These are phyloP conservation scores for Stenoptilia bipunctidactyla DNA, from an alignment of 2,888 invertebrate genomes.

Conservation along the genomic window DNA sequence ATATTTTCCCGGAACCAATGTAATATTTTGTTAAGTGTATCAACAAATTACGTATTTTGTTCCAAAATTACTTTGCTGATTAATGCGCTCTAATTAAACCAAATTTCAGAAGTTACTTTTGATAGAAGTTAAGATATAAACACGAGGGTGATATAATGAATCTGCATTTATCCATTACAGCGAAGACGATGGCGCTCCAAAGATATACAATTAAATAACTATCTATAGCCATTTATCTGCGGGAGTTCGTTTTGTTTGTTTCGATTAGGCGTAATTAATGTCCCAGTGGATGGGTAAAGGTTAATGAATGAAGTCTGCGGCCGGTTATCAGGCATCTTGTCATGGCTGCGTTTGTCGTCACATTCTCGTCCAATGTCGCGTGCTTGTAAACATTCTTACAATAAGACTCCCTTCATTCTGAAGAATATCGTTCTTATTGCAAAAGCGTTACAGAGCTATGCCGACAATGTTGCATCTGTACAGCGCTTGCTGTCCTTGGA, in stretches of 20 bases:
- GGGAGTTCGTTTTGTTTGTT: slow-evolving; percentile 60
- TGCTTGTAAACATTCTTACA: slow-evolving; percentile 11
- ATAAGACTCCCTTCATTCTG: not conserved
- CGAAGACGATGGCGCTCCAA: slow-evolving; percentile 18
- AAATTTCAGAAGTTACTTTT: slow-evolving; percentile 41
- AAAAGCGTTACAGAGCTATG: slow-evolving; percentile 15
- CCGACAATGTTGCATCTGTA: slow-evolving; percentile 17
- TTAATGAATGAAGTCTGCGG: slow-evolving; percentile 42
- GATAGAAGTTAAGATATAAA: slow-evolving; percentile 56
- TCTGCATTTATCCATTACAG: slow-evolving; percentile 27
- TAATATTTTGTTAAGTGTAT: slow-evolving; percentile 24
- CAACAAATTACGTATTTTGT: slow-evolving; percentile 32
- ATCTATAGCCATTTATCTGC: slow-evolving; percentile 57
- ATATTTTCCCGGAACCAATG: slow-evolving; percentile 9
- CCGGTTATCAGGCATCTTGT: slow-evolving; percentile 44
- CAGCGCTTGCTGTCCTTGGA: slow-evolving; percentile 21
- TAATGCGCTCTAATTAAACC: slow-evolving; percentile 47
- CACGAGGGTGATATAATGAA: slow-evolving; percentile 35
- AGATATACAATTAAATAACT: slow-evolving; percentile 64
- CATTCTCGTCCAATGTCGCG: slow-evolving; percentile 11
- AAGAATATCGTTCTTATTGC: not conserved
- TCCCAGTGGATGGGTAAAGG: slow-evolving; percentile 43
- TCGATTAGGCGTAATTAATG: slow-evolving; percentile 63
- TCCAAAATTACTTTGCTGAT: slow-evolving; percentile 54
- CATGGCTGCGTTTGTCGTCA: slow-evolving; percentile 24